These are phyloP conservation scores for Aleiodes alternator DNA, from an alignment of 2,888 invertebrate species.

Conservation along the genomic window DNA sequence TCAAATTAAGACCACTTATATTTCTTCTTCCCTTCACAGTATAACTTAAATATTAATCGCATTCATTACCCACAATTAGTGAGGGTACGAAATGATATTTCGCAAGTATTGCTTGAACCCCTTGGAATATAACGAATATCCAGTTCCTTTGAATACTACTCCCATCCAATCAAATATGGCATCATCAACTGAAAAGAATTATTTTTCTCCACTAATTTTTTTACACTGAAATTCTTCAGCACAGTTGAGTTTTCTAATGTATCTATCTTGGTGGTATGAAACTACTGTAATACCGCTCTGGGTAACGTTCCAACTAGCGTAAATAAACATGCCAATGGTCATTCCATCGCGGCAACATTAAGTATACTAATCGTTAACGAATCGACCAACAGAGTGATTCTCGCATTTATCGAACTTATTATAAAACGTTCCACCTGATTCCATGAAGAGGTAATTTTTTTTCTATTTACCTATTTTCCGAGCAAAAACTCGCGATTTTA, in stretches of 20 bases:
- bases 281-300: constrained; percentile 21
- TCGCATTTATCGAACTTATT: constrained; percentile 32
- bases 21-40: no score
- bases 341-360: constrained; percentile 32
- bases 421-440: constrained; percentile 2
- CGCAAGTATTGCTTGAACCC: no score
- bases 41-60: no score
- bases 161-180: no score
- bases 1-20: no score
- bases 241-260: constrained; percentile 27
- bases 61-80: no score
- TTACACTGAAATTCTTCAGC: constrained; percentile 8
- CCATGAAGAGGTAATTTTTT: neutral
- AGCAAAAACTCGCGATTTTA: no score
- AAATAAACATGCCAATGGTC: constrained; percentile 34
- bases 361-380: constrained; percentile 31
- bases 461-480: no score
- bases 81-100: no score
- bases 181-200: no score
- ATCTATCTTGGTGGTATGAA: constrained; percentile 28
- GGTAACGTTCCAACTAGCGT: constrained; percentile 14
- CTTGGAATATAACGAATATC: no score
- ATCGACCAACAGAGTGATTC: constrained; percentile 26
- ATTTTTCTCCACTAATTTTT: neutral
- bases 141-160: no score